A percentile compares a stretch with the other conserved stretches of the same genome.
These are phyloP conservation scores for Phycodurus eques DNA, from an alignment of 2,113 vertebrate species.

Conservation along the genomic window DNA sequence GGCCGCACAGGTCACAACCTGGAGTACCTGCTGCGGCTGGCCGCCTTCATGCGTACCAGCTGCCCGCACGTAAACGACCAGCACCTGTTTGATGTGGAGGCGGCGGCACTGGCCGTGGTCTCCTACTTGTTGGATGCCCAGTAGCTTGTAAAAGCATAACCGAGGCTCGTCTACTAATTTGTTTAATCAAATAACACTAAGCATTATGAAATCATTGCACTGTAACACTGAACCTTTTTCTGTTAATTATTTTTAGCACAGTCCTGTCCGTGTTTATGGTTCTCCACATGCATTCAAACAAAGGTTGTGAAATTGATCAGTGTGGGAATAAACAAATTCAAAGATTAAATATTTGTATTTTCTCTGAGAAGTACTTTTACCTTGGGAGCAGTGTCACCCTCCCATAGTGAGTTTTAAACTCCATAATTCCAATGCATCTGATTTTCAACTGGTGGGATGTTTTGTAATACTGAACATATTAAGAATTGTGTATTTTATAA, in stretches of 20 bases:
- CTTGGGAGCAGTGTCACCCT: too few species aligned
- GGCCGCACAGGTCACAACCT: constrained; percentile 91
- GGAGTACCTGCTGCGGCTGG: constrained; percentile 89
- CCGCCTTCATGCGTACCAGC: constrained; percentile 88
- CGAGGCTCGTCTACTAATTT: background rate
- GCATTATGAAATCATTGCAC: background rate
- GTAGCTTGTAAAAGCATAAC: constrained; percentile 27
- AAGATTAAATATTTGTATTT: background rate
- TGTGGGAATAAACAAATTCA: background rate
- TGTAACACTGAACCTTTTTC: background rate
- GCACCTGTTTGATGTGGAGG: constrained; percentile 89
- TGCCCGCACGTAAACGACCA: constrained; percentile 89
- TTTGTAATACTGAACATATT: too few species aligned
- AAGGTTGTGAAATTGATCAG: background rate
- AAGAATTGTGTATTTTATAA: too few species aligned
- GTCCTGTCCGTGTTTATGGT: background rate
- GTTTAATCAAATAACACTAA: background rate
- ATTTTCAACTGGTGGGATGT: too few species aligned
- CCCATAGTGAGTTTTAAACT: too few species aligned
- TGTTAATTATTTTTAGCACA: background rate
- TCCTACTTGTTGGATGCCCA: constrained; percentile 45
- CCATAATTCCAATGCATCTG: too few species aligned
- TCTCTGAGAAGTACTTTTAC: too few species aligned
- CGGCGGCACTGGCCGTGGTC: constrained; percentile 77
- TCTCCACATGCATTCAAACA: background rate